Base-by-base conservation (phyloP, 2,797 vertebrate genomes). In the Rhincodon typus region DNA sequence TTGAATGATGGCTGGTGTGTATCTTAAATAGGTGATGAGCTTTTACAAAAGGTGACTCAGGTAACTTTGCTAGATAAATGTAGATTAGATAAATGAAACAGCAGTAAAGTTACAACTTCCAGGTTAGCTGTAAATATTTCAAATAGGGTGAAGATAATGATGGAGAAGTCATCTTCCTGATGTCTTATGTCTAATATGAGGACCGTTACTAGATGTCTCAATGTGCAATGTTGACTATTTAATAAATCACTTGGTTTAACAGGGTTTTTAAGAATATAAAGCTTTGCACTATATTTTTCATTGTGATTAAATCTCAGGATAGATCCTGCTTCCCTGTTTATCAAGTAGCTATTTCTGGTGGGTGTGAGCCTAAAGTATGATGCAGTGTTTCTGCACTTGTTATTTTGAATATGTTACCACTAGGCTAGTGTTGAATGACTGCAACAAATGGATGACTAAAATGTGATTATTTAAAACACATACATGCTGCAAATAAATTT, bases 391-490 rank as follows among this genome's bases (percentile, higher is more conserved):
- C 67, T 94, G 38, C 67, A 70, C 38, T 95, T n/a, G 70, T 94
- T 72, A 72, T 77, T 95, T 74, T 95, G 70, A 95, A 95, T 95
- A 46, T 77, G 27, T 46, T n/a, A 77, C 70, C 94, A 70, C 57
- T 66, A 46, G 42, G 82, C 82, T 93, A 67, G n/a, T 69, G 70
- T 95, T 95, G 69, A 95, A 95, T 50, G 50, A 95, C 70, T 72
- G 94, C 69, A 95, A 95, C 94, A 46, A 95, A 95, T 94, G 93
- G 38, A 94, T 95, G 27, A 95, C 70, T 95, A 95, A 46, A 94
- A 95, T 50, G 70, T 94, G 94, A 94, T 95, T 95, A 95, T 95
- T 95, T 95, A 77, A 95, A 95, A 57, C 70, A 53, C 46, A 84
- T 46, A 84, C 62, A 91, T 77, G 72, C 15, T 95, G 69, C 77